Evolutionary conservation across 1,140 invertebrate species (phyloP).

Genomic region (Cepaea nemoralis): DNA sequence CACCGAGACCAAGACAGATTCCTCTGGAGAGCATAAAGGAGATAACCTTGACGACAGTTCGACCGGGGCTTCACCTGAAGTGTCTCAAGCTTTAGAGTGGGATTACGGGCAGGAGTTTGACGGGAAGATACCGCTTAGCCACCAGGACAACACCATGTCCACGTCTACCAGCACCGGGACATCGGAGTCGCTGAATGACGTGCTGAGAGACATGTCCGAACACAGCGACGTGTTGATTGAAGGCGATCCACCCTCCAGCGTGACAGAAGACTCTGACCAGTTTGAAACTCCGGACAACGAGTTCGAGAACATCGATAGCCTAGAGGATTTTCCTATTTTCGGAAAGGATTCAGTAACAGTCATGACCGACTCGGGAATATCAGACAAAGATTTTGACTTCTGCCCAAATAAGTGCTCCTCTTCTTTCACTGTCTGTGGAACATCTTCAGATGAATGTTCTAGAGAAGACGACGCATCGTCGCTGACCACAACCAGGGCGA

Average conservation of each 20-base stretch:
- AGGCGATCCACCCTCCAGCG: not conserved
- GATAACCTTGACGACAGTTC: conserved; percentile 44
- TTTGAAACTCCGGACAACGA: conserved; percentile 41
- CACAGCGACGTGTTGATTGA: conserved; percentile 18
- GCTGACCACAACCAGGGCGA: conserved; percentile 6
- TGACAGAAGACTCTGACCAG: conserved; percentile 37
- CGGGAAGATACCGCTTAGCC: conserved; percentile 39
- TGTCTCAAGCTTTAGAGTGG: conserved; percentile 48
- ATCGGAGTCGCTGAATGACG: conserved; percentile 44
- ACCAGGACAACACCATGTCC: conserved; percentile 38
- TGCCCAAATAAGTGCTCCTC: conserved; percentile 28
- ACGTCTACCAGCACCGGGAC: conserved; percentile 42
- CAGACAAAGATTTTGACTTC: conserved; percentile 45
- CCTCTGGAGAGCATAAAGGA: not conserved
- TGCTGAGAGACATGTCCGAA: conserved; percentile 18
- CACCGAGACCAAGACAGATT: conserved; percentile 29
- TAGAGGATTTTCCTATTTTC: conserved; percentile 43
- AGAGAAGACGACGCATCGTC: conserved; percentile 28
- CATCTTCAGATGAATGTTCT: conserved; percentile 36
- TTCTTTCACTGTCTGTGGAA: conserved; percentile 35
- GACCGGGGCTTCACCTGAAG: conserved; percentile 44
- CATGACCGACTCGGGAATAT: conserved; percentile 63
- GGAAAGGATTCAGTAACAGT: conserved; percentile 46
- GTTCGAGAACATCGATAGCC: conserved; percentile 47
- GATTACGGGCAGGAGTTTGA: conserved; percentile 49